Base-by-base conservation (phyloP, 2,888 invertebrate species). In the Lasioglossum calceatum region DNA sequence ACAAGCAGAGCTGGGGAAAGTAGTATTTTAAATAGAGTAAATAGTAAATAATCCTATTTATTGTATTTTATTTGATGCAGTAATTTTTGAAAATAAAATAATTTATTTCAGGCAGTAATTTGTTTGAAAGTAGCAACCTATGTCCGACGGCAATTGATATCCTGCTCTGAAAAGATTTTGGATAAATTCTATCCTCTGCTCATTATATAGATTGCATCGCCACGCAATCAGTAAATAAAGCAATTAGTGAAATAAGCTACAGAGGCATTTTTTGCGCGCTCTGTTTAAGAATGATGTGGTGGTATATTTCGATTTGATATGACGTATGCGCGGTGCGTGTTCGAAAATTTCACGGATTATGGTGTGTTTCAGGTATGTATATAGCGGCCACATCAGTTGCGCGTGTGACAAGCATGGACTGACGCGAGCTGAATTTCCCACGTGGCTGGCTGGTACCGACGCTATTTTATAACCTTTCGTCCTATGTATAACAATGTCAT, bases 381-480 rank as follows among this genome's bases (percentile, higher is more conserved):
- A 39, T 27, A 58, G 47, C 16, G 32, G 54, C 3, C 47, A 4
- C 32, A 58, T 85, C 76, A 77, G 47, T 44, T 32, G 36, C 36
- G 36, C 0, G 76, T 50, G 76, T 67, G 80, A 85, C 85, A 85
- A 72, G 54, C 86, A 73, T 70, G 67, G 73, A 79, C 80, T 80
- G 85, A 80, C 85, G 42, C 76, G 67, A 85, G 72, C 74, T 36
- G 86, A 75, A 86, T 86, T 86, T 85, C 64, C 86, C 77, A 81
- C 67, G 79, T 77, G 81, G 75, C 86, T 70, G 10, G n/a, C 77
- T 23, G 5, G 44, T 42, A 44, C 36, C 27, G 39, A 75, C 42
- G 74, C 79, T 77, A 79, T 84, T 87, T 87, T 77, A 77, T 87
- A 71, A 67, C 74, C 64, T 47, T 75, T 79, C 85, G 72, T 81